Base-by-base conservation (phyloP, 2,888 invertebrate genomes). In the Marronus borbonicus region DNA sequence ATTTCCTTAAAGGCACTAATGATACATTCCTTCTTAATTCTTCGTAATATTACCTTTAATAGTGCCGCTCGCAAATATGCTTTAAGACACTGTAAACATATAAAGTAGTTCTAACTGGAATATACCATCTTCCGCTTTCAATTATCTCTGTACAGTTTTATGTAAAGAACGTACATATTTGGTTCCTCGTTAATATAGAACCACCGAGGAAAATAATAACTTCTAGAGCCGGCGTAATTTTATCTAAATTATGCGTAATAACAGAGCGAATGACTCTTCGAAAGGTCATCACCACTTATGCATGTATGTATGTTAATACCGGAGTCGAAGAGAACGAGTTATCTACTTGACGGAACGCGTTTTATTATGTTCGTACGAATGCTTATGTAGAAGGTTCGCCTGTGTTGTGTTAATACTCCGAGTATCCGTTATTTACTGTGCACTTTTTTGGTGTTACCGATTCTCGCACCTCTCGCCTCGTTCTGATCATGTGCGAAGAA, bases 241-340 rank as follows among this genome's bases (percentile, higher is more conserved):
- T 72, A 72, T 72, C 70, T 72, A 72, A 70, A 70, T 70, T 70
- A 70, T 58, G 70, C 70, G 70, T 70, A 72, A 72, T 72, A 72
- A 60, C 39, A 39, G 39, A 72, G 72, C 60, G 72, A 72, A 72
- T 58, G 72, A 72, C 72, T 72, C 58, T 55, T 58, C 72, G 58
- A 72, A 72, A 72, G 72, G 72, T 72, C 72, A 72, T 72, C 72
- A 72, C 39, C 58, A 52, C 68, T 68, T 50, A 10, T 20, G 24
- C 49, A 49, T 68, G 44, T 50, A 68, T 62, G 62, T 62, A 39
- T 24, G 14, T 39, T 20, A 50, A 17, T 39, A 72, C 36, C 69
- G 24, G 52, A 52, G 69, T 52, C 5, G 50, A 69, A n/a, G 39
- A 39, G 58, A 72, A 72, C 72, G 39, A 72, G 58, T 72, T 58